A percentile compares a stretch with the other conserved stretches of the same genome.
phyloP scores from a whole-genome alignment of 2,113 vertebrate genomes.

The Gopherus flavomarginatus region DNA sequence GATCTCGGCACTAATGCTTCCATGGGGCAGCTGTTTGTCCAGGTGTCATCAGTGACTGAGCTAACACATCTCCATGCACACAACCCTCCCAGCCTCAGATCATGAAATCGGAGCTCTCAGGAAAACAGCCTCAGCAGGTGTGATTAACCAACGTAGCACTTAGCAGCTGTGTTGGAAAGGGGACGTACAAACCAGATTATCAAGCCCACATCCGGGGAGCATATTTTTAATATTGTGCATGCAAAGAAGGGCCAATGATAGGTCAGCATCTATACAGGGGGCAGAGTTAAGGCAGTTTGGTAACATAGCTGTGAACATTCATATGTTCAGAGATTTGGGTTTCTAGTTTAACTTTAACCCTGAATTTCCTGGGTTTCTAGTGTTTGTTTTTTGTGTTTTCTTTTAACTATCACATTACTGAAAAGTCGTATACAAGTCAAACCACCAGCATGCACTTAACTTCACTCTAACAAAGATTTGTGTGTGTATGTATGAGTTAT shows the following conservation, averaged over 20 bases:
- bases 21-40: neutral
- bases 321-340: neutral
- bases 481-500: neutral
- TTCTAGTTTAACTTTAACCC: neutral
- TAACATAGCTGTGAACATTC: neutral
- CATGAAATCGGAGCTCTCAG: accelerated
- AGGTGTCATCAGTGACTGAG: neutral
- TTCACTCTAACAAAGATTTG: neutral
- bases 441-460: neutral
- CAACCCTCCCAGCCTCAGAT: accelerated
- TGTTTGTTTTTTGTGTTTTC: neutral
- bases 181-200: accelerated
- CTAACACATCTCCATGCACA: neutral
- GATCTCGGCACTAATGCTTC: neutral
- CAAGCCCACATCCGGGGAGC: neutral
- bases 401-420: neutral
- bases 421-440: neutral
- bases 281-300: neutral
- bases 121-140: neutral
- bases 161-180: neutral
- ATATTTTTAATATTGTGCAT: neutral
- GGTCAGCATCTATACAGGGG: accelerated
- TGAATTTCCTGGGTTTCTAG: neutral
- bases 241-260: accelerated
- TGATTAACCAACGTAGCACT: neutral